phyloP scores from a whole-genome alignment of 1,140 invertebrate species.

The Drosophila jambulina region DNA sequence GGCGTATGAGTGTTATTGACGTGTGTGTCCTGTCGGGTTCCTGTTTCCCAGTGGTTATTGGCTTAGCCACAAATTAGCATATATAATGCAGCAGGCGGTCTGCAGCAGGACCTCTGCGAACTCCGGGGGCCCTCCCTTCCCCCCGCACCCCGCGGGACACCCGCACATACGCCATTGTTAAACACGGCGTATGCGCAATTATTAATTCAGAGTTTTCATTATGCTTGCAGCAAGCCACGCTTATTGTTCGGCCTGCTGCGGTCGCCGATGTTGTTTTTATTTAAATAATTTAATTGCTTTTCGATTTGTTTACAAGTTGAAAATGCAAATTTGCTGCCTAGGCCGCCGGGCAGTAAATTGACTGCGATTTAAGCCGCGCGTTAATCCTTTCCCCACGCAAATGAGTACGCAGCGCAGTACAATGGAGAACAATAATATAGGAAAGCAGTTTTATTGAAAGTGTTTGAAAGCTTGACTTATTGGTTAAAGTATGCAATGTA shows the following conservation, averaged over 20 bases:
- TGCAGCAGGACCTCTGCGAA: constrained; percentile 6
- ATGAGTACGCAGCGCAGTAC: constrained; percentile 14
- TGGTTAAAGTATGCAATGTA: not conserved
- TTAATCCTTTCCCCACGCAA: constrained; percentile 50
- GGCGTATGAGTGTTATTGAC: constrained; percentile 80
- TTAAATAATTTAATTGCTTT: constrained; percentile 84
- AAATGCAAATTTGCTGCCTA: constrained; percentile 78
- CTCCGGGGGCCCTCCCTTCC: not conserved
- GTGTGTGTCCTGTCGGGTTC: constrained; percentile 44
- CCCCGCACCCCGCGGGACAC: not conserved
- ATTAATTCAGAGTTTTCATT: constrained; percentile 79
- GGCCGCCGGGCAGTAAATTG: constrained; percentile 74
- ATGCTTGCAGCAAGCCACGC: constrained; percentile 58
- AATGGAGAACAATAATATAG: not conserved
- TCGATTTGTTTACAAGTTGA: constrained; percentile 81
- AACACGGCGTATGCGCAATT: constrained; percentile 62
- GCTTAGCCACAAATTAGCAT: constrained; percentile 64
- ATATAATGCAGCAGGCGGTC: constrained; percentile 49
- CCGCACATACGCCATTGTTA: constrained; percentile 22
- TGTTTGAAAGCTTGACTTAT: not conserved
- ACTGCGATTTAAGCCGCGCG: constrained; percentile 71
- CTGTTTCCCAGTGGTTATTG: constrained; percentile 50
- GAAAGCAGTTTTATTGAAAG: not conserved
- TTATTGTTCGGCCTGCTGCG: constrained; percentile 54
- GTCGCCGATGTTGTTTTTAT: constrained; percentile 70